Evolutionary conservation across 30 jellyfish, hydroid and myxozoan genomes (phyloP), one percentile per base, ranked within the genome.

Genomic region (Turritopsis dohrnii): DNA sequence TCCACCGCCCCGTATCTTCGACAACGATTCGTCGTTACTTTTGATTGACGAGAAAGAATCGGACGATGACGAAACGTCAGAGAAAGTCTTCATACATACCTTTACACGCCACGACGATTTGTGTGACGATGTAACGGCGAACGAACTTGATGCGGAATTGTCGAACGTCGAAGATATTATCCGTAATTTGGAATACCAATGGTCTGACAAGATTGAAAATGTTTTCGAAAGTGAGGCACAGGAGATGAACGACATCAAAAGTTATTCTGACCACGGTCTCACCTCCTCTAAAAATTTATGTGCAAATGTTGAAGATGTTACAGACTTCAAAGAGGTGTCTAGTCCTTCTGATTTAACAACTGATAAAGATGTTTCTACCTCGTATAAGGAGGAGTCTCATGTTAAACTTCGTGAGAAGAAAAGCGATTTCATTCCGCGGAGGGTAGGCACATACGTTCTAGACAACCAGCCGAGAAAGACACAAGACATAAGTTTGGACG

Each of bases 91-190:
- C 22, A 41, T 41, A 41, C 77, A 69, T 19, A 27, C 28, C 0
- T n/a, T 23, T 69, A 69, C 77, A n/a, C 30, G 28, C 9, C 28
- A 0, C 16, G 30, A 60, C 73, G 19, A 69, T 69, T 8, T 69
- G 0, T 1, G 22, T 19, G 28, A 23, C 30, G 22, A 69, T 23
- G 77, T n/a, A 69, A 9, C 77, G 30, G 19, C 16, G 19, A n/a
- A 69, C 30, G 31, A 69, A 27, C 28, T 27, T 69, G 77, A 69
- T 69, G 77, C 77, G 28, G 31, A 69, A 27, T 27, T 69, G 22
- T 69, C 77, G 30, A 69, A 69, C 19, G 77, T 69, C 16, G 77
- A 69, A 19, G 77, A 69, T 27, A 69, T 69, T 1, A 69, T 69
- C 19, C 77, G 30, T 69, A 1, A 27, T 19, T 27, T 69, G 9